Conservation (phyloP, 2,113 vertebrate species). For the Hemicordylus capensis region DNA sequence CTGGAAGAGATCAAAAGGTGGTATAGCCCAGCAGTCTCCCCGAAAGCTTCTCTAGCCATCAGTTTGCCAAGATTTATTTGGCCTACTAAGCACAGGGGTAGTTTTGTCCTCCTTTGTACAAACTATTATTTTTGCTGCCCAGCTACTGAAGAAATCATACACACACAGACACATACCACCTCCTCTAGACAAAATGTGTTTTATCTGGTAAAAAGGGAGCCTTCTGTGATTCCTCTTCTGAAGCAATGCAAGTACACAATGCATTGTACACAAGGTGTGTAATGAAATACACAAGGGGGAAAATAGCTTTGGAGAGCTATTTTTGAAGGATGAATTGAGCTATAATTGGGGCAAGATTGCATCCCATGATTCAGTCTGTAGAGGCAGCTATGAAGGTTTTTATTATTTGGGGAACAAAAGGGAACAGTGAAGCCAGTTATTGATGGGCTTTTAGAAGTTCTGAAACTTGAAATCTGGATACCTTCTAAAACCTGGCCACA, state of each 20-base stretch:
- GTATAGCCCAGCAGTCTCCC: too few species aligned
- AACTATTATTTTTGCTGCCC: not conserved
- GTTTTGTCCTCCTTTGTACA: not conserved
- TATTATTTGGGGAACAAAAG: rapidly evolving
- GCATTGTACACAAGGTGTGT: too few species aligned
- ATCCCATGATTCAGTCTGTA: not conserved
- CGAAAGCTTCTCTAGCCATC: not conserved
- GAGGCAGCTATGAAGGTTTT: not conserved
- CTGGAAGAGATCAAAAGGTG: not conserved
- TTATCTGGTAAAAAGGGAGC: not conserved
- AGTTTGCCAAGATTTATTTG: not conserved
- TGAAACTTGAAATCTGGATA: rapidly evolving
- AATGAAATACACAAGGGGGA: not conserved
- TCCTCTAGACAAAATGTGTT: not conserved
- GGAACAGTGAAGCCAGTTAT: not conserved
- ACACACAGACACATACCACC: too few species aligned
- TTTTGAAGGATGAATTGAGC: not conserved
- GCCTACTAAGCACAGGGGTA: not conserved
- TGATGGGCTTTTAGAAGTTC: rapidly evolving
- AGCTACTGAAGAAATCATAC: too few species aligned
- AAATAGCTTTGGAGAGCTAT: not conserved
- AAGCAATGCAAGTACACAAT: not conserved
- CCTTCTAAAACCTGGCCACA: not conserved
- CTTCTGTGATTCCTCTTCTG: not conserved
- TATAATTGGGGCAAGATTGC: not conserved